phyloP scores from a whole-genome alignment of 2,797 vertebrate species.

The Fratercula arctica region DNA sequence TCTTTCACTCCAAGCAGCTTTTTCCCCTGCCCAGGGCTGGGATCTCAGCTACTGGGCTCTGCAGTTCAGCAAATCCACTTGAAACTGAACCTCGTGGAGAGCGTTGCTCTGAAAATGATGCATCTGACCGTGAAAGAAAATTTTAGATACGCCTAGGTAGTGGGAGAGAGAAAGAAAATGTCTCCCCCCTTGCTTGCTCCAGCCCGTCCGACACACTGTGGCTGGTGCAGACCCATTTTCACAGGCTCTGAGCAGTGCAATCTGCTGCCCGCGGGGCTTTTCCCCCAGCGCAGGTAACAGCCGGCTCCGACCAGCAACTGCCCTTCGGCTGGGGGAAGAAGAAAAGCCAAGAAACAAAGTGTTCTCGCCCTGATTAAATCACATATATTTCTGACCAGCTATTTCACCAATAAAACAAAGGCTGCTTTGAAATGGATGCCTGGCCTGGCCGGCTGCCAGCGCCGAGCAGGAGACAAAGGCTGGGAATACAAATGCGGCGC shows the following conservation, averaged over 20 bases:
- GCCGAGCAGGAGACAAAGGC: conserved; percentile 38
- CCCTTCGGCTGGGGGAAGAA: not conserved
- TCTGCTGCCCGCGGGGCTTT: not conserved
- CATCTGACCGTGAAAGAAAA: not conserved
- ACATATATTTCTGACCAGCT: conserved; percentile 12
- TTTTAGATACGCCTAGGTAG: not conserved
- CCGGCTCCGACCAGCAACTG: fast-evolving
- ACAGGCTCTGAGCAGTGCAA: not conserved
- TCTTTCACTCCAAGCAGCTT: not conserved
- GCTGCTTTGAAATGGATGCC: conserved; percentile 68
- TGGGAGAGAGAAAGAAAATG: not conserved
- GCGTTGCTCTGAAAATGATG: not conserved
- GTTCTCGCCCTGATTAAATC: conserved; percentile 9
- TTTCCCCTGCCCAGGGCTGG: not conserved
- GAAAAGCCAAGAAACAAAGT: not conserved
- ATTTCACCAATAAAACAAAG: conserved; percentile 65
- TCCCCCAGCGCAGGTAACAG: fast-evolving
- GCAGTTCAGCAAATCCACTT: not conserved
- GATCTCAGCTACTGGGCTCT: fast-evolving
- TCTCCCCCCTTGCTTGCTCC: not conserved
- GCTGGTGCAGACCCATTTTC: not conserved
- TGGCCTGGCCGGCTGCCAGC: conserved; percentile 49
- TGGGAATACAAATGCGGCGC: conserved; percentile 47
- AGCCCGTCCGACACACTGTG: fast-evolving
- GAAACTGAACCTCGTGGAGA: not conserved